These are phyloP conservation scores for Cephus runcator DNA, from an alignment of 2,888 invertebrate genomes.

Conservation along the genomic window DNA sequence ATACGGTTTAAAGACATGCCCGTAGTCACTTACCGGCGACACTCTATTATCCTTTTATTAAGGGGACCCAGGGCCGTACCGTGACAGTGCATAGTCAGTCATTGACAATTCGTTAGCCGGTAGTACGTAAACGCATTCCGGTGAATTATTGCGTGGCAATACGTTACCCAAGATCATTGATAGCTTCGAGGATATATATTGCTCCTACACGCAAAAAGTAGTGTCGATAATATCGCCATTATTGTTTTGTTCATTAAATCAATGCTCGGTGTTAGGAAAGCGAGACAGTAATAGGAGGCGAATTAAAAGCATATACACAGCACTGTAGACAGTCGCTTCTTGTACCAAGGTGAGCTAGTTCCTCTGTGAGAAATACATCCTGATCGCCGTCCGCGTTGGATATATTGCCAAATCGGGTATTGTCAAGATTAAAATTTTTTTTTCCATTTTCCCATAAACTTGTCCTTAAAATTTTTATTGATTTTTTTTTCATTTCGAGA, in stretches of 20 bases:
- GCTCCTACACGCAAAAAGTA: not conserved
- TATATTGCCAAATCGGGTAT: not conserved
- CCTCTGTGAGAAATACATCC: not conserved
- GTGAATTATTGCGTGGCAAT: not conserved
- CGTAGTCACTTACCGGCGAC: not conserved
- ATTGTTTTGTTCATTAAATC: slow-evolving; percentile 10
- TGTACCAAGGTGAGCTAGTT: not conserved
- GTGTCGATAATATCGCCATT: slow-evolving; percentile 3
- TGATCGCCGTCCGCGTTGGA: not conserved
- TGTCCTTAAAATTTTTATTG: not conserved
- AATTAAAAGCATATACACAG: not conserved
- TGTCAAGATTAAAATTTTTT: not conserved
- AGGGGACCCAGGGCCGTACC: not conserved
- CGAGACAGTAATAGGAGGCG: not conserved
- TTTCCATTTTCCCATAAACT: not conserved
- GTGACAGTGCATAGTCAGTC: not conserved
- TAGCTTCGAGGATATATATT: slow-evolving; percentile 1
- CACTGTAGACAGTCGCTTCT: not conserved
- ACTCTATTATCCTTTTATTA: not conserved
- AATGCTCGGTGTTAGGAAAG: not conserved
- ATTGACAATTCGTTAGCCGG: not conserved
- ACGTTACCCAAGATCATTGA: not conserved
- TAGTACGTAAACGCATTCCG: slow-evolving; percentile 1
- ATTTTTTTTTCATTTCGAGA: not conserved
- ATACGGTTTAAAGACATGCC: not conserved